Percentiles rank a stretch among this genome's conserved stretches.
Evolutionary conservation across 2,888 invertebrate species (phyloP).

Genomic region (Drosophila imparisetae): DNA sequence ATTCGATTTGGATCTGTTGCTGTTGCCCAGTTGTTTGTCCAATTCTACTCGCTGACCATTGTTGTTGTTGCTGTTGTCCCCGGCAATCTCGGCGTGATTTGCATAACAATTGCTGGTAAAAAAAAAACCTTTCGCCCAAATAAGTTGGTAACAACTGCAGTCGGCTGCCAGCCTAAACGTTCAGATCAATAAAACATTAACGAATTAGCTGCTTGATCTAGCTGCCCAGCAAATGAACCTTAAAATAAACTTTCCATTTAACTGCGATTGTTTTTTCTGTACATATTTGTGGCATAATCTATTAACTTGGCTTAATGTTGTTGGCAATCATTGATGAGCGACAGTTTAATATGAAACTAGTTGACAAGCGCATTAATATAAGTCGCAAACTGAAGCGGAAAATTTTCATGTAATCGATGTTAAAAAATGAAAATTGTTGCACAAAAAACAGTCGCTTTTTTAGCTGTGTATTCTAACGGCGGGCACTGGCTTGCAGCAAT

Average conservation of each 20-base stretch:
- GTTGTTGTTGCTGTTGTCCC: slow-evolving; percentile 36
- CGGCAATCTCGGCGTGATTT: slow-evolving; percentile 72
- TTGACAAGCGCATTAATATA: not conserved
- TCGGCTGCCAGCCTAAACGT: not conserved
- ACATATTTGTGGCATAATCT: slow-evolving; percentile 12
- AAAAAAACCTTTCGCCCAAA: slow-evolving; percentile 74
- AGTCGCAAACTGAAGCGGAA: no score
- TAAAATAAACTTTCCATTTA: slow-evolving; percentile 66
- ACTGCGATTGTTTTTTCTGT: no score
- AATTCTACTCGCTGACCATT: slow-evolving; percentile 70
- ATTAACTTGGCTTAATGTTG: not conserved
- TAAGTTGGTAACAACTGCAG: slow-evolving; percentile 49
- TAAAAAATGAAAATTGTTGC: no score
- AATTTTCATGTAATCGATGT: no score
- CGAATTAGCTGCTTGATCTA: slow-evolving; percentile 60
- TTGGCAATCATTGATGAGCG: not conserved
- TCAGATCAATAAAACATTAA: slow-evolving; percentile 62
- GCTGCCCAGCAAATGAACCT: slow-evolving; percentile 54
- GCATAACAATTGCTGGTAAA: slow-evolving; percentile 74
- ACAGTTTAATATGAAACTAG: not conserved
- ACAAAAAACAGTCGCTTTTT: no score
- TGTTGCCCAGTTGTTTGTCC: slow-evolving; percentile 58
- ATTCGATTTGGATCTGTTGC: slow-evolving; percentile 65
- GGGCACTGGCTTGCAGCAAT: no score
- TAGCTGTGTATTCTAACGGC: no score